Percentiles rank a stretch among this genome's conserved stretches.
These are phyloP conservation scores for Melanotaenia pygmaea DNA, from an alignment of 2,797 vertebrate species.

Conservation along the genomic window DNA sequence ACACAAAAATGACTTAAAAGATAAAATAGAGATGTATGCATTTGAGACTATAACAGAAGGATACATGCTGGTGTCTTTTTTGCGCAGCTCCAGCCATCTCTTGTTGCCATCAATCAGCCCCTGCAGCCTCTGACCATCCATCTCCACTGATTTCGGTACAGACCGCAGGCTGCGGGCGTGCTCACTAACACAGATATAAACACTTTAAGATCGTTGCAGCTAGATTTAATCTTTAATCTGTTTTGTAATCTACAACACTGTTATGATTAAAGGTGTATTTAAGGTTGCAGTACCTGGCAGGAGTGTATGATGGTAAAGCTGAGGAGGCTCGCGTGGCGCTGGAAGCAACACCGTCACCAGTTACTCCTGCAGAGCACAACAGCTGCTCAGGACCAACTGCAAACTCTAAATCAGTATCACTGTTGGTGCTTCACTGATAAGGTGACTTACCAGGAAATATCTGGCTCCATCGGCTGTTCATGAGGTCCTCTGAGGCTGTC, in stretches of 20 bases:
- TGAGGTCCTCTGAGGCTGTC: conserved; percentile 74
- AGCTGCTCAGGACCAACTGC: conserved; percentile 10
- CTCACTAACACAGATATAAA: conserved; percentile 72
- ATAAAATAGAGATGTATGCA: neutral
- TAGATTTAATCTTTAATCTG: neutral
- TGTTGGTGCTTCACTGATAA: neutral
- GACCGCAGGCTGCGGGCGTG: conserved; percentile 73
- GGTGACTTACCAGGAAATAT: conserved; percentile 86
- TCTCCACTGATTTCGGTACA: conserved; percentile 57
- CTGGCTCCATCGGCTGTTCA: conserved; percentile 86
- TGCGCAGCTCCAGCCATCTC: conserved; percentile 90
- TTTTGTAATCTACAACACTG: no score
- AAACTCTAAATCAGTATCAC: neutral
- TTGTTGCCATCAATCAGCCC: conserved; percentile 88
- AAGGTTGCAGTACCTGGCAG: conserved; percentile 66
- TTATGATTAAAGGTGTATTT: neutral
- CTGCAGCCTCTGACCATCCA: conserved; percentile 80
- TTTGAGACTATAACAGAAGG: conserved; percentile 72
- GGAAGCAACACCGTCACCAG: conserved; percentile 49
- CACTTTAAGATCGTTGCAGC: neutral
- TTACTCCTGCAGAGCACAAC: conserved; percentile 64
- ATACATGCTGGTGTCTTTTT: conserved; percentile 90
- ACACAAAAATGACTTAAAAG: neutral
- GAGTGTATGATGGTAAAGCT: conserved; percentile 63
- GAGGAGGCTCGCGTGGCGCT: conserved; percentile 49